A percentile compares a stretch with the other conserved stretches of the same genome.
Evolutionary conservation across 2,888 invertebrate species (phyloP).

Genomic region (Tenodera sinensis): DNA sequence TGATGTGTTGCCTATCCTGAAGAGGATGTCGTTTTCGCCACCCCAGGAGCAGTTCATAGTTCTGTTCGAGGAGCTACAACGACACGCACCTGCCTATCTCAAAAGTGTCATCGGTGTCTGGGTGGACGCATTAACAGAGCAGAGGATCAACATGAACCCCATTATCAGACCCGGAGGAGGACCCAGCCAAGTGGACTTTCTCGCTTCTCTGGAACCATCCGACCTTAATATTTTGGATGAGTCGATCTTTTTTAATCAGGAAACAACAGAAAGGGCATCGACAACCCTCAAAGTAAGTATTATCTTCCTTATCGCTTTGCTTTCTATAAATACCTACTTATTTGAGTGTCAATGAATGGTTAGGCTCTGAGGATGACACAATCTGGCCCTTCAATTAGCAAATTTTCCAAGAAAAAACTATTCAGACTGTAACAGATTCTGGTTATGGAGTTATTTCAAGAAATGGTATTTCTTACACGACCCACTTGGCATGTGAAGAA

Average conservation of each 20-base stretch:
- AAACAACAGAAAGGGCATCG: background rate
- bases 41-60: slow-evolving; percentile 20
- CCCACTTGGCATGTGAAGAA: too few relatives aligned
- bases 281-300: background rate
- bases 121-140: background rate
- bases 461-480: too few relatives aligned
- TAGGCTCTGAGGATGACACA: too few relatives aligned
- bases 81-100: slow-evolving; percentile 30
- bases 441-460: too few relatives aligned
- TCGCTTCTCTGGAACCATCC: slow-evolving; percentile 2
- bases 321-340: too few relatives aligned
- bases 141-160: background rate
- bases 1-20: slow-evolving; percentile 33
- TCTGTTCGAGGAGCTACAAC: slow-evolving; percentile 29
- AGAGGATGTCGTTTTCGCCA: background rate
- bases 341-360: too few relatives aligned
- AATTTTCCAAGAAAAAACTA: too few relatives aligned
- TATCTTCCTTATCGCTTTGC: too few relatives aligned
- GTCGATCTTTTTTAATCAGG: background rate
- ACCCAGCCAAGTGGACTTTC: background rate
- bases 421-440: too few relatives aligned
- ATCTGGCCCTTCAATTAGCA: too few relatives aligned
- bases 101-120: slow-evolving; percentile 29
- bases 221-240: background rate
- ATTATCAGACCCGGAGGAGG: background rate